phyloP scores from a whole-genome alignment of 2,113 vertebrate species.

The Sinocyclocheilus maitianheensis region DNA sequence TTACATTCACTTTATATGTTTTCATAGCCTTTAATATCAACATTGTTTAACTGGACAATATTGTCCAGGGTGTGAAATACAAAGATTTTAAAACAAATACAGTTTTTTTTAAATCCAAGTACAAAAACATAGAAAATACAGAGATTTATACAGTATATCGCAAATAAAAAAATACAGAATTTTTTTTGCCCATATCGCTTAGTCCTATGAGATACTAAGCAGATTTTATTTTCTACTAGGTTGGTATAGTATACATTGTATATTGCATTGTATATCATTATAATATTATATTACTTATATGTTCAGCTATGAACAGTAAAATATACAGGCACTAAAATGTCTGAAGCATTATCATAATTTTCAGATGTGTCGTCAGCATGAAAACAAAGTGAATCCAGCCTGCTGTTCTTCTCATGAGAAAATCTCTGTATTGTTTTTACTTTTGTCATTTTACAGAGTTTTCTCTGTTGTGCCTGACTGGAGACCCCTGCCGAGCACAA shows the following conservation, averaged over 20 bases:
- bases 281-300: background rate
- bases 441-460: constrained; percentile 41
- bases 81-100: too few relatives aligned
- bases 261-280: background rate
- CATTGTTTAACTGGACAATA: too few relatives aligned
- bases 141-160: too few relatives aligned
- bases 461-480: constrained; percentile 30
- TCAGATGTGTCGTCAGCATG: background rate
- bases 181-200: too few relatives aligned
- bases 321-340: background rate
- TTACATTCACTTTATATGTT: too few relatives aligned
- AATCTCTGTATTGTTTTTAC: constrained; percentile 50
- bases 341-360: background rate
- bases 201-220: background rate
- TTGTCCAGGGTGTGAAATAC: too few relatives aligned
- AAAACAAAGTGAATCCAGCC: constrained; percentile 5
- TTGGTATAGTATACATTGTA: background rate
- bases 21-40: too few relatives aligned
- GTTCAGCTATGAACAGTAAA: background rate
- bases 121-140: too few relatives aligned
- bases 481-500: constrained; percentile 10
- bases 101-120: too few relatives aligned
- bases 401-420: constrained; percentile 32
- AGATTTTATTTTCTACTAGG: background rate
- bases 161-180: too few relatives aligned